Evolutionary conservation across 2,113 vertebrate genomes (phyloP).

Genomic region (Mesocricetus auratus): DNA sequence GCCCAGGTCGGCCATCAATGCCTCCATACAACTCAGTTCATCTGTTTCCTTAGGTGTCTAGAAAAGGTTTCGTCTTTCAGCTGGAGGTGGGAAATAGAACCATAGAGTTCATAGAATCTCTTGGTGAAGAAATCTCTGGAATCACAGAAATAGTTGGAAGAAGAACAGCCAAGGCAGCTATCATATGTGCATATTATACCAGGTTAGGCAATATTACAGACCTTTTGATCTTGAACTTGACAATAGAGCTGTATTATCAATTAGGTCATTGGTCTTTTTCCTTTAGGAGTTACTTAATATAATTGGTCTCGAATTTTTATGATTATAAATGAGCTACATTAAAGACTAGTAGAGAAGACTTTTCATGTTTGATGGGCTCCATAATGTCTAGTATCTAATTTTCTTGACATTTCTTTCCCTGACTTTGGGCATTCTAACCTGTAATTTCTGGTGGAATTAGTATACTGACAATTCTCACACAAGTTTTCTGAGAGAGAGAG

Average conservation of each 20-base stretch:
- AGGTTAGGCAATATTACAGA: neutral
- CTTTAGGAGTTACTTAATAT: neutral
- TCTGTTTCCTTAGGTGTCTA: neutral
- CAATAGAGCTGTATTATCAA: neutral
- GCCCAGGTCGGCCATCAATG: neutral
- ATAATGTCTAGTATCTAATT: neutral
- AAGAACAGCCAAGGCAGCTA: neutral
- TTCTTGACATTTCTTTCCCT: neutral
- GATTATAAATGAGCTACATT: neutral
- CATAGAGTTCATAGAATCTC: neutral
- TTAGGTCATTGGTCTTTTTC: neutral
- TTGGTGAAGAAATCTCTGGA: neutral
- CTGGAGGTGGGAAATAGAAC: no score
- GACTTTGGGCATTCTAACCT: neutral
- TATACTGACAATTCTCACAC: neutral
- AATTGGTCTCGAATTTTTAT: slow-evolving; percentile 16
- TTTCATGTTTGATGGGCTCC: no score
- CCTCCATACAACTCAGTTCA: neutral
- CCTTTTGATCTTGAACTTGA: neutral
- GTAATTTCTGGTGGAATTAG: neutral
- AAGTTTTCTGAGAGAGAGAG: no score
- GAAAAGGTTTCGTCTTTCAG: neutral
- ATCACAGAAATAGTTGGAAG: neutral
- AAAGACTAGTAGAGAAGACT: neutral
- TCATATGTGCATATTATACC: neutral